Percentiles rank a stretch among this genome's conserved stretches.
Evolutionary conservation across 2,888 invertebrate species (phyloP).

Genomic region (Leptopilina syphax): DNA sequence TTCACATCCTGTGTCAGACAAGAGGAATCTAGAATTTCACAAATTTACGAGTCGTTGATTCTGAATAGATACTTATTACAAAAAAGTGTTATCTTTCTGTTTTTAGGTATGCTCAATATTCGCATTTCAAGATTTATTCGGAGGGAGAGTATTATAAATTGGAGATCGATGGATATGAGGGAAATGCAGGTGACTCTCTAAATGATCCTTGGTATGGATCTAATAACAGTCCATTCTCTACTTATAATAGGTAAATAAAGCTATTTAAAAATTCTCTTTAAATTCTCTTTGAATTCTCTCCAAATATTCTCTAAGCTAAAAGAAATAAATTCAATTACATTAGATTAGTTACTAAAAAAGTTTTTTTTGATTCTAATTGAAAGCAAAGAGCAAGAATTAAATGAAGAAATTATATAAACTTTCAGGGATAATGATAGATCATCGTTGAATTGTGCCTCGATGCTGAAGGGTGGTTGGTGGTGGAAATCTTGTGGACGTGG

Average conservation of each 20-base stretch:
- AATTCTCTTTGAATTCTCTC: too few relatives aligned
- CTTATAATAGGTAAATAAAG: slow-evolving; percentile 86
- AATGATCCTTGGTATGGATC: slow-evolving; percentile 97
- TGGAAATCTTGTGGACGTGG: slow-evolving; percentile 96
- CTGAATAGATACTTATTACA: slow-evolving; percentile 14
- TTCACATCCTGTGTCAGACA: slow-evolving; percentile 29
- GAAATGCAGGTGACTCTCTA: slow-evolving; percentile 92
- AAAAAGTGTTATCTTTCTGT: slow-evolving; percentile 15
- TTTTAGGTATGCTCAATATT: slow-evolving; percentile 90
- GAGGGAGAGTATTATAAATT: slow-evolving; percentile 94
- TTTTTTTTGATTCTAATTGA: too few relatives aligned
- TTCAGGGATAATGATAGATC: slow-evolving; percentile 93
- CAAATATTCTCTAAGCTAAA: slow-evolving; percentile 35
- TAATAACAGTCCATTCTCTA: slow-evolving; percentile 95
- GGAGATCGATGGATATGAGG: slow-evolving; percentile 94
- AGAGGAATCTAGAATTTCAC: slow-evolving; percentile 25
- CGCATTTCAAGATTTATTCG: slow-evolving; percentile 94
- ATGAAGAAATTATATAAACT: slow-evolving; percentile 52
- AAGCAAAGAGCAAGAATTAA: too few relatives aligned
- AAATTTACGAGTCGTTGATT: slow-evolving; percentile 27
- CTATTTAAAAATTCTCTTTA: too few relatives aligned
- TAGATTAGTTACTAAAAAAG: too few relatives aligned
- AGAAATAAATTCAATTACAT: background rate
- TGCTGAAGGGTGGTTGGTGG: slow-evolving; percentile 97
- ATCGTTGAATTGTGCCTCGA: slow-evolving; percentile 93